Evolutionary conservation across 64 coral and sea anemone genomes (phyloP).

Genomic region (Pachyseris speciosa): DNA sequence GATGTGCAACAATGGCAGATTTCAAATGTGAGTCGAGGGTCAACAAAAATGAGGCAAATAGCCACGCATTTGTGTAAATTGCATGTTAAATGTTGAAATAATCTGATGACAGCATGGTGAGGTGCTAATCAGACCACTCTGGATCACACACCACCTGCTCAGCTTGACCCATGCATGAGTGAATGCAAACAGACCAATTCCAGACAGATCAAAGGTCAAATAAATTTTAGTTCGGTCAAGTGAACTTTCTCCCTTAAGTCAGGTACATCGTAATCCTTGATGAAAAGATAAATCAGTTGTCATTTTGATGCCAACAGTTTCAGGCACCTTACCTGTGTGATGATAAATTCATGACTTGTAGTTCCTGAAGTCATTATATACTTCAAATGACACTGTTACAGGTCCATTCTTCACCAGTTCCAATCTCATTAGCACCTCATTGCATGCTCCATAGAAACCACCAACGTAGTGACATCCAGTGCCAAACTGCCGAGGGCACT

Average conservation of each 20-base stretch:
- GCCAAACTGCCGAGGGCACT: conserved; percentile 64
- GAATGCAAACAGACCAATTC: no score
- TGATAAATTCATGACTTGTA: conserved; percentile 85
- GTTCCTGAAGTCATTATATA: conserved; percentile 63
- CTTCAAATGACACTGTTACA: conserved; percentile 64
- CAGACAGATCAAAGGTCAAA: no score
- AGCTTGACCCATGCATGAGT: no score
- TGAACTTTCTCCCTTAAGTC: no score
- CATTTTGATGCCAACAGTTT: background rate
- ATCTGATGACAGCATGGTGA: no score
- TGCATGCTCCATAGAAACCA: conserved; percentile 87
- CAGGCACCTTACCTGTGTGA: conserved; percentile 80
- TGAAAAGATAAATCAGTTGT: background rate
- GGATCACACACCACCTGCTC: no score
- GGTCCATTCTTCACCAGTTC: conserved; percentile 84
- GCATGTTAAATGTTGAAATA: no score
- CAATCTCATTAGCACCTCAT: conserved; percentile 69
- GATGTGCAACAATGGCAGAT: background rate
- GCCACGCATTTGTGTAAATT: no score
- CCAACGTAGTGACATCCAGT: conserved; percentile 70
- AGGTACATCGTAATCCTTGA: no score
- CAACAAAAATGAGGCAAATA: background rate
- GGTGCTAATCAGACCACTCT: no score
- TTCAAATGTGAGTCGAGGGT: background rate
- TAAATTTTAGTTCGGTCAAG: no score